Percentiles rank a stretch among this genome's conserved stretches.
phyloP scores from a whole-genome alignment of 2,888 invertebrate species.

The Drosophila pseudotalamancana region DNA sequence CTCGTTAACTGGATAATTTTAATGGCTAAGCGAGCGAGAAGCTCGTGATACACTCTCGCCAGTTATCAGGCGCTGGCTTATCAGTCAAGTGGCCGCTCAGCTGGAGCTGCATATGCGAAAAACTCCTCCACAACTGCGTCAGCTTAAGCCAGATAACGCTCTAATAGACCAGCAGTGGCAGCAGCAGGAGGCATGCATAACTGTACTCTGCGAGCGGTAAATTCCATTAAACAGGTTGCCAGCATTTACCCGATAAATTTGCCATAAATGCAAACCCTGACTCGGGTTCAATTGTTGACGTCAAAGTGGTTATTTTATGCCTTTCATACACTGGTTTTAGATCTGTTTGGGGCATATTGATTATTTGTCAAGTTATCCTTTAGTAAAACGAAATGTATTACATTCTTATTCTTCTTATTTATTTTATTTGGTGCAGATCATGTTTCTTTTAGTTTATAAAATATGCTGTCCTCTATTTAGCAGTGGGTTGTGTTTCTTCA shows the following conservation, averaged over 20 bases:
- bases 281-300: constrained; percentile 16
- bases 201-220: background rate
- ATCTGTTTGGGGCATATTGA: background rate
- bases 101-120: constrained; percentile 18
- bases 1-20: constrained; percentile 61
- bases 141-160: constrained; percentile 35
- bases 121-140: constrained; percentile 40
- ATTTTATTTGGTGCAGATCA: no score
- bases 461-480: no score
- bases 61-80: constrained; percentile 53
- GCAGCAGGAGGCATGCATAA: constrained; percentile 4
- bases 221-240: constrained; percentile 14
- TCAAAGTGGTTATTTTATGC: constrained; percentile 14
- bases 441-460: no score
- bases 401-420: no score
- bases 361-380: background rate
- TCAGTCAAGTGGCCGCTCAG: constrained; percentile 54
- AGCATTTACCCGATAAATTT: constrained; percentile 17
- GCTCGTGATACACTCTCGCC: constrained; percentile 28
- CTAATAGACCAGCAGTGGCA: constrained; percentile 16
- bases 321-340: background rate
- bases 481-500: no score
- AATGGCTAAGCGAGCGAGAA: constrained; percentile 40
- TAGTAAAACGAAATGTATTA: no score
- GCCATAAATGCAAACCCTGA: background rate